Conservation (phyloP, 2,888 invertebrate genomes). For the Plusia festucae region DNA sequence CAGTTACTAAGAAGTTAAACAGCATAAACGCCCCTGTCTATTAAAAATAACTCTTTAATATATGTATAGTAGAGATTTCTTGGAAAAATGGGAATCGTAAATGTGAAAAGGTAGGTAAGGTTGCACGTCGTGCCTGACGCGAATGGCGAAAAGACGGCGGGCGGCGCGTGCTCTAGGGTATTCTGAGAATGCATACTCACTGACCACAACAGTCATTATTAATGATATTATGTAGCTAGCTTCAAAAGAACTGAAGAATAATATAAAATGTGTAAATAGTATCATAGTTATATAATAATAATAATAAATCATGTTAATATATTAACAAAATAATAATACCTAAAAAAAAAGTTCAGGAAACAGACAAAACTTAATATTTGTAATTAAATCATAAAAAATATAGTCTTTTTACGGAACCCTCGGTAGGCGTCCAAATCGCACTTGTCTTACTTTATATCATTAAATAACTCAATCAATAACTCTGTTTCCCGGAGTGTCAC, state of each 20-base stretch:
- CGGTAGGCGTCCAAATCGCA: too few relatives aligned
- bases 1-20: conserved; percentile 57
- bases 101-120: conserved; percentile 75
- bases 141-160: conserved; percentile 64
- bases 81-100: conserved; percentile 80
- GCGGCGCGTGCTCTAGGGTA: conserved; percentile 79
- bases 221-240: conserved; percentile 28
- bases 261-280: conserved; percentile 5
- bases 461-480: too few relatives aligned
- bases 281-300: too few relatives aligned
- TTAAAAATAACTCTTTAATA: conserved; percentile 63
- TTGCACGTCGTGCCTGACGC: conserved; percentile 47
- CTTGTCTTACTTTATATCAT: too few relatives aligned
- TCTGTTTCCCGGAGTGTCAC: background rate
- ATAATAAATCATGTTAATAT: too few relatives aligned
- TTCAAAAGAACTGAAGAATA: conserved; percentile 36
- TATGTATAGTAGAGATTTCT: conserved; percentile 70
- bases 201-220: conserved; percentile 70
- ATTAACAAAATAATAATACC: too few relatives aligned
- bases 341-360: too few relatives aligned
- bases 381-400: too few relatives aligned
- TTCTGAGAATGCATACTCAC: conserved; percentile 79
- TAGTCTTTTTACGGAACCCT: too few relatives aligned
- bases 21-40: conserved; percentile 60
- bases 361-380: too few relatives aligned